phyloP scores from a whole-genome alignment of 2,888 invertebrate species.

The Coremacera marginata region DNA sequence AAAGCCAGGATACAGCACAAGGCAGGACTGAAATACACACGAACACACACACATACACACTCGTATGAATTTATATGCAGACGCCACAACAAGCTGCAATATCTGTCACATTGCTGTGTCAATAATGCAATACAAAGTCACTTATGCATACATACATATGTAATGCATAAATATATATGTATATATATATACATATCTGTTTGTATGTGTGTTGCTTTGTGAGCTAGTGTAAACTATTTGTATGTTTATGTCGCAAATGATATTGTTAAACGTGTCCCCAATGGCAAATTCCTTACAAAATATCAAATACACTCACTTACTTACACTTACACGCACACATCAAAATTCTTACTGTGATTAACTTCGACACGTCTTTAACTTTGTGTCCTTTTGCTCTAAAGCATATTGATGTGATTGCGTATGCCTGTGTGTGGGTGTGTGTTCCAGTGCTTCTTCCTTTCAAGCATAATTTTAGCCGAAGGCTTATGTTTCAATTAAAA shows the following conservation, averaged over 20 bases:
- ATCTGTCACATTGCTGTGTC: slow-evolving; percentile 13
- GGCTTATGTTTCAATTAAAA: slow-evolving; percentile 45
- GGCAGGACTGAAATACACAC: background rate
- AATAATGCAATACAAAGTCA: background rate
- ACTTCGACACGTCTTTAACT: slow-evolving; percentile 12
- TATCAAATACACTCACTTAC: background rate
- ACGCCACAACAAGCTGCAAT: background rate
- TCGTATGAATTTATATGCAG: slow-evolving; percentile 10
- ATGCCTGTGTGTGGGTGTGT: slow-evolving; percentile 35
- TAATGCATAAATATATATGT: background rate
- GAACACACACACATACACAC: slow-evolving; percentile 32
- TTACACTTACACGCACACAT: background rate
- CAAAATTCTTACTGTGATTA: slow-evolving; percentile 16
- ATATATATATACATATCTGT: background rate
- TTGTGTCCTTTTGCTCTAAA: background rate
- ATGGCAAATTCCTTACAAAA: slow-evolving; percentile 27
- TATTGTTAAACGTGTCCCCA: slow-evolving; percentile 40
- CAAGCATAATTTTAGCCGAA: slow-evolving; percentile 28
- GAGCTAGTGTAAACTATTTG: background rate
- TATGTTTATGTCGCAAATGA: slow-evolving; percentile 13
- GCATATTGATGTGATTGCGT: background rate
- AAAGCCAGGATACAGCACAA: background rate
- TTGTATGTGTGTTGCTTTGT: background rate
- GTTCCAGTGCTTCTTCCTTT: background rate
- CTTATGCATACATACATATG: slow-evolving; percentile 12